These are phyloP conservation scores for Proteles cristata DNA, from an alignment of 2,113 vertebrate genomes.

Conservation along the genomic window DNA sequence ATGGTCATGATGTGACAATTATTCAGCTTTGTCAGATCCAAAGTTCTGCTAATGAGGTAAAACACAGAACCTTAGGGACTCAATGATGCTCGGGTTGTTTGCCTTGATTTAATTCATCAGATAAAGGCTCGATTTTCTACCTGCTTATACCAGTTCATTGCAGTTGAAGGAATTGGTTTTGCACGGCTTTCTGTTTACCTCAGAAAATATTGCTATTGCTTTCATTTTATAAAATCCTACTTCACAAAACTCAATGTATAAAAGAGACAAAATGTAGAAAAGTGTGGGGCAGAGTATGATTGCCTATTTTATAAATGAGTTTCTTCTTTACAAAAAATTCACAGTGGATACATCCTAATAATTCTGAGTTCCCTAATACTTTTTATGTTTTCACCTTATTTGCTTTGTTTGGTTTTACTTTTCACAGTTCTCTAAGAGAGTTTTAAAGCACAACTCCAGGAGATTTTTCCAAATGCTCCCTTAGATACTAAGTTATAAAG, in stretches of 20 bases:
- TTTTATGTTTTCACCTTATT: background rate
- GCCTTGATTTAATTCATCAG: constrained; percentile 40
- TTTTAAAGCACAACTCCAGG: background rate
- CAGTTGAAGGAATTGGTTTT: background rate
- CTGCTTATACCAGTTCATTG: background rate
- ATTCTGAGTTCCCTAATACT: background rate
- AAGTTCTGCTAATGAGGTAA: background rate
- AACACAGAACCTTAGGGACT: background rate
- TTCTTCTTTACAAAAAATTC: background rate
- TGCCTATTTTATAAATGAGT: background rate
- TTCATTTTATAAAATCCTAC: constrained; percentile 38
- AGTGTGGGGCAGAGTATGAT: background rate
- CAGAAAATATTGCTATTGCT: constrained; percentile 28
- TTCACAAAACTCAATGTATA: background rate
- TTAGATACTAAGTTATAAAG: background rate
- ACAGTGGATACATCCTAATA: background rate
- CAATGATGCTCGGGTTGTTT: background rate
- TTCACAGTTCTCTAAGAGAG: background rate
- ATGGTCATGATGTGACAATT: background rate
- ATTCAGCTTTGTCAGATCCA: background rate
- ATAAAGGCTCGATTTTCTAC: background rate
- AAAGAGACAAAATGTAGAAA: background rate
- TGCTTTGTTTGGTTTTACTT: background rate
- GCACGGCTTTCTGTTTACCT: background rate
- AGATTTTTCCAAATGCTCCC: background rate